phyloP scores from a whole-genome alignment of 2,888 invertebrate species.

The Netelia virgata region DNA sequence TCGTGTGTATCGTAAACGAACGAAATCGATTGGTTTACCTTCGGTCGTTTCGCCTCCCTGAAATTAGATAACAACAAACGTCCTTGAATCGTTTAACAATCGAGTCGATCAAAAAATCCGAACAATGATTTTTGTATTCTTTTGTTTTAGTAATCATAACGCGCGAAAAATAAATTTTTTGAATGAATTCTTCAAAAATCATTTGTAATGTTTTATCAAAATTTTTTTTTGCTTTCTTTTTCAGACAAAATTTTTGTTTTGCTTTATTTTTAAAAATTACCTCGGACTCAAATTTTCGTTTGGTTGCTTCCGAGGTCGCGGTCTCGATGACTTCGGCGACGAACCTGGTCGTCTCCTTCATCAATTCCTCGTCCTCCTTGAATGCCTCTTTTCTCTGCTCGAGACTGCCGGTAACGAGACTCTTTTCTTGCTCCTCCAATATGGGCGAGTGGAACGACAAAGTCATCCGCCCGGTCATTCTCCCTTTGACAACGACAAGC shows the following conservation, averaged over 20 bases:
- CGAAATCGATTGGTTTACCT: constrained; percentile 75
- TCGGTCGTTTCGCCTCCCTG: constrained; percentile 77
- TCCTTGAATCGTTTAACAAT: too few relatives aligned
- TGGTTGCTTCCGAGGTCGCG: constrained; percentile 84
- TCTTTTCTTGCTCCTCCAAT: constrained; percentile 80
- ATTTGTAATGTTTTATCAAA: too few relatives aligned
- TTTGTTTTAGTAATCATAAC: too few relatives aligned
- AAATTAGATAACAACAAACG: constrained; percentile 69
- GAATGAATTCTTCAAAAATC: not conserved
- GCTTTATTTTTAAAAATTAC: constrained; percentile 67
- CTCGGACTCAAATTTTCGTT: constrained; percentile 79
- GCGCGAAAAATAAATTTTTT: too few relatives aligned
- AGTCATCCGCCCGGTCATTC: constrained; percentile 72
- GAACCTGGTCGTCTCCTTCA: constrained; percentile 85
- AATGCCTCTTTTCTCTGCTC: constrained; percentile 83
- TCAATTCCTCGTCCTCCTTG: constrained; percentile 84
- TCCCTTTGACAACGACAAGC: constrained; percentile 50
- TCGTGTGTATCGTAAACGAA: constrained; percentile 24
- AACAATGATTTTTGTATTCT: too few relatives aligned
- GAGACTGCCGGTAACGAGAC: constrained; percentile 75
- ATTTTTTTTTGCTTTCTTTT: not conserved
- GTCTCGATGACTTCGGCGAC: constrained; percentile 85
- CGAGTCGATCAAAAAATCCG: constrained; percentile 1
- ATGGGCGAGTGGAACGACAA: constrained; percentile 78
- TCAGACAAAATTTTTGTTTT: not conserved